Evolutionary conservation across 2,888 invertebrate genomes (phyloP), one percentile per base, ranked within the genome.

Genomic region (Tachystola acroxantha): DNA sequence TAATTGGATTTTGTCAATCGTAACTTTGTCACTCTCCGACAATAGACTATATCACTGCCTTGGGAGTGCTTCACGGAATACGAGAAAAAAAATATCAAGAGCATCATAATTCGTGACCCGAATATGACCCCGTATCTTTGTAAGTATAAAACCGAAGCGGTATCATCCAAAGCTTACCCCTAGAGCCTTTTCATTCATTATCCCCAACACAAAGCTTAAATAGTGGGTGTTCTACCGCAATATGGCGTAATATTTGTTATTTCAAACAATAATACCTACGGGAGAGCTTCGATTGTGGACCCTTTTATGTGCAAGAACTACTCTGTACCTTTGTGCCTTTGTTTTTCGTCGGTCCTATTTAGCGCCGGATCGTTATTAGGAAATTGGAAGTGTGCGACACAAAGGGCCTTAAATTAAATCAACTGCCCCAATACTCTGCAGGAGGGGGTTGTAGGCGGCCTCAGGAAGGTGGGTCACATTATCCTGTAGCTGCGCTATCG

Each of bases 371-470:
- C 70, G 64, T 78, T 79, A 75, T 78, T 73, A 68, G 67, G 64
- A 70, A 71, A 73, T 78, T 73, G 72, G 66, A 74, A 73, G 67
- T 73, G 71, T 65, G 66, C 67, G 66, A 62, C 71, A 75, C 73
- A 80, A 79, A 79, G 74, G 77, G 69, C 53, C 72, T 71, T 72
- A 74, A 77, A 79, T 80, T 79, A 76, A 81, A 81, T 78, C 78
- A 73, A 71, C 64, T 64, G 62, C 56, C 62, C 65, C 65, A 67
- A 76, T 71, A 74, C 71, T 64, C 68, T 54, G 48, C 55, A 57
- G 66, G 64, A 67, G 60, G 52, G 68, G 68, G 69, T 64, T 64
- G 66, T 67, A 56, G 57, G 51, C 51, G 45, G 50, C 46, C 39
- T 41, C 38, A 50, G 58, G 54, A 57, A 58, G 56, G 56, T 57